phyloP scores from a whole-genome alignment of 2,888 invertebrate genomes.

The Cyrtodaria siliqua region DNA sequence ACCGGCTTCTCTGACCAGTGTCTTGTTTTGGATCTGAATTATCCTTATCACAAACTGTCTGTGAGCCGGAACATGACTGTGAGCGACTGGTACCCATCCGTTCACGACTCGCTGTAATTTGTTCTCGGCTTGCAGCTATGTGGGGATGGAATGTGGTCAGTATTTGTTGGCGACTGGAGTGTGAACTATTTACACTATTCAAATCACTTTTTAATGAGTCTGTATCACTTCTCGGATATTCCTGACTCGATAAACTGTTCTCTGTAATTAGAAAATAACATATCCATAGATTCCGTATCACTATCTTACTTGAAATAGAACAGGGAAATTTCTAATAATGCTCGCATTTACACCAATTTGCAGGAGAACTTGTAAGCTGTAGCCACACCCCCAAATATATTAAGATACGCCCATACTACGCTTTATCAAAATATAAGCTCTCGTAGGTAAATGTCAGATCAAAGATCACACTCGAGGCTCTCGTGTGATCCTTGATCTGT shows the following conservation, averaged over 20 bases:
- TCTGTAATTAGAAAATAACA: slow-evolving; percentile 61
- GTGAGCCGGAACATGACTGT: slow-evolving; percentile 44
- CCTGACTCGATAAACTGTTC: slow-evolving; percentile 77
- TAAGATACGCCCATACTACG: not conserved
- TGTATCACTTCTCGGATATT: slow-evolving; percentile 78
- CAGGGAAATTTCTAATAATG: too few relatives aligned
- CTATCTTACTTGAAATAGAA: too few relatives aligned
- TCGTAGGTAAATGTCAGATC: too few relatives aligned
- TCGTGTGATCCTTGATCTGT: too few relatives aligned
- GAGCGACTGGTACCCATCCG: slow-evolving; percentile 16
- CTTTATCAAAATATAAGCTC: too few relatives aligned
- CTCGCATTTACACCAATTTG: too few relatives aligned
- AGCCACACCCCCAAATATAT: too few relatives aligned
- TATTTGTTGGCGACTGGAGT: slow-evolving; percentile 71
- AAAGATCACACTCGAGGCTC: too few relatives aligned
- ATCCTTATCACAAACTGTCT: slow-evolving; percentile 36
- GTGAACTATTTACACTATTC: slow-evolving; percentile 79
- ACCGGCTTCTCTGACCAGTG: not conserved
- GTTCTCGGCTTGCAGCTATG: slow-evolving; percentile 64
- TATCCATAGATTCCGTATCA: too few relatives aligned
- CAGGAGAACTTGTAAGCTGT: too few relatives aligned
- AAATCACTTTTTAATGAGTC: slow-evolving; percentile 80
- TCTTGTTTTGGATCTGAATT: slow-evolving; percentile 1
- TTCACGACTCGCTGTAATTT: slow-evolving; percentile 29
- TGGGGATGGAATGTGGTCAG: slow-evolving; percentile 80